These are phyloP conservation scores for Cephalopterus ornatus DNA, from an alignment of 2,113 vertebrate species.

Conservation along the genomic window DNA sequence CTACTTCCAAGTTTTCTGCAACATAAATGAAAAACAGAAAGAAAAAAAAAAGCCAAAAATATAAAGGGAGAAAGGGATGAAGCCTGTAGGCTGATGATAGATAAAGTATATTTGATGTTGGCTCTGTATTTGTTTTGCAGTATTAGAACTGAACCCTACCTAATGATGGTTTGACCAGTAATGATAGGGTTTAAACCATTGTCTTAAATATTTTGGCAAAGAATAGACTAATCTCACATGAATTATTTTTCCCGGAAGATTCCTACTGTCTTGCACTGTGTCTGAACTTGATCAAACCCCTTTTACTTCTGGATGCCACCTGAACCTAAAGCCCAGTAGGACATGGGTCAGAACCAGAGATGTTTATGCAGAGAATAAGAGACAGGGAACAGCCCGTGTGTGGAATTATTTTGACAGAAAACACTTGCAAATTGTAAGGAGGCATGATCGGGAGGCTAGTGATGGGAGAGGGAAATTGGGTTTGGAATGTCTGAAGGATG, in stretches of 20 bases:
- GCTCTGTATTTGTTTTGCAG: background rate
- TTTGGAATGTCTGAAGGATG: background rate
- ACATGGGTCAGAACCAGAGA: background rate
- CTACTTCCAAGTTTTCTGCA: background rate
- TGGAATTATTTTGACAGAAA: background rate
- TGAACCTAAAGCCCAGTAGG: background rate
- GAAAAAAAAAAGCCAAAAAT: accelerated
- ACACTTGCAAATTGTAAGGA: background rate
- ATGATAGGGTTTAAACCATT: background rate
- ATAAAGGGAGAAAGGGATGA: background rate
- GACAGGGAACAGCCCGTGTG: background rate
- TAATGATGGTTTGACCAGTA: background rate
- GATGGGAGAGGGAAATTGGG: background rate
- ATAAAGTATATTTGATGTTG: background rate
- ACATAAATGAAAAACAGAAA: background rate
- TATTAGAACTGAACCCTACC: background rate
- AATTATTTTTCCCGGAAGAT: background rate
- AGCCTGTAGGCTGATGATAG: background rate
- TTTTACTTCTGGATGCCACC: background rate
- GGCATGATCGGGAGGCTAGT: background rate
- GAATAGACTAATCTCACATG: background rate
- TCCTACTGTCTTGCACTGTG: background rate
- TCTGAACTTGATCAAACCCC: background rate
- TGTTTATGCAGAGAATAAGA: background rate
- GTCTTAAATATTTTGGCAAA: background rate